These are phyloP conservation scores for Bicyclus anynana DNA, from an alignment of 1,140 invertebrate genomes.

Conservation along the genomic window DNA sequence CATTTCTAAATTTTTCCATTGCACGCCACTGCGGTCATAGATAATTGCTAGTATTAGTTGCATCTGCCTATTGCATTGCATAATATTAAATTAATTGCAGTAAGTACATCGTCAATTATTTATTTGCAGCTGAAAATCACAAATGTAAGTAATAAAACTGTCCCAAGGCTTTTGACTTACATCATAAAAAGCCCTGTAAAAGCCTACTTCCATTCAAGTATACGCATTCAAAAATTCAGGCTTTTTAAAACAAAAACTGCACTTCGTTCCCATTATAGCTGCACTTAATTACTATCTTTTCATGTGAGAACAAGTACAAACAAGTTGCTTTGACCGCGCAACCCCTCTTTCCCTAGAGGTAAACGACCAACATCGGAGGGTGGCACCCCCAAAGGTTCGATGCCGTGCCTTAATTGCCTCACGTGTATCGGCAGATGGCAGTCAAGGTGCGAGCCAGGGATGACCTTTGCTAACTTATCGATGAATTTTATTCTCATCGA, in stretches of 20 bases:
- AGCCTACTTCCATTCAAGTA: not conserved
- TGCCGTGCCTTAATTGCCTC: slow-evolving; percentile 62
- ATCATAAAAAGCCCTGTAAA: not conserved
- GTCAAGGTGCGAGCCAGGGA: slow-evolving; percentile 69
- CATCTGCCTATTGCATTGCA: no score
- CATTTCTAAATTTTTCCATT: no score
- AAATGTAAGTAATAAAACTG: no score
- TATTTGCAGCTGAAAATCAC: no score
- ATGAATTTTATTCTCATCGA: slow-evolving; percentile 40
- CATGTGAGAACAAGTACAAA: slow-evolving; percentile 38
- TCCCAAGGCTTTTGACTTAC: no score
- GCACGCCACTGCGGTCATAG: no score
- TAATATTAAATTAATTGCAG: no score
- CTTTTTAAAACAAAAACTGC: not conserved
- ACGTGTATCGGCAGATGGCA: slow-evolving; percentile 68
- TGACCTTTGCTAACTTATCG: slow-evolving; percentile 49
- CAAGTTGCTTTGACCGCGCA: slow-evolving; percentile 56
- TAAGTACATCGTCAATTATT: no score
- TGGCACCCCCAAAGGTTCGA: slow-evolving; percentile 58
- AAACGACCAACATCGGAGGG: slow-evolving; percentile 64
- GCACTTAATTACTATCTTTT: slow-evolving; percentile 25
- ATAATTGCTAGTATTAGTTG: no score
- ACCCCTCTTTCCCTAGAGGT: slow-evolving; percentile 51
- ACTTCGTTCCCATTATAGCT: not conserved
- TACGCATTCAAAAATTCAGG: not conserved